Base-by-base conservation (phyloP, 2,888 invertebrate genomes). In the Spisula solida region DNA sequence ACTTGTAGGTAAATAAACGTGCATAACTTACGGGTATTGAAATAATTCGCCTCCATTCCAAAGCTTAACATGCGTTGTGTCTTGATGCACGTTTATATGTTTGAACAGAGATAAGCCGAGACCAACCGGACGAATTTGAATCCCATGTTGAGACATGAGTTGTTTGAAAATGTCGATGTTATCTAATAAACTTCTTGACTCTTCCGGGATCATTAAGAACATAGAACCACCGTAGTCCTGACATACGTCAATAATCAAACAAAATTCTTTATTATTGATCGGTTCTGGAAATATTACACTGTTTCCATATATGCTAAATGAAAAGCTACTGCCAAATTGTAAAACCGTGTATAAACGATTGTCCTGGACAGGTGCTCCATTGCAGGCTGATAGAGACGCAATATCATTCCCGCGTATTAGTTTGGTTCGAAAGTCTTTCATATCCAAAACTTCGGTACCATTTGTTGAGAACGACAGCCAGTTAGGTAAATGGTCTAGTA, bases 231-330 rank as follows among this genome's bases (percentile, higher is more conserved):
- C 89, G 18, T 84, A 84, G 55, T 84, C 82, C 29, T 89, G 85
- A 48, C 91, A 91, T 16, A 89, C 83, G 34, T 91, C 91, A n/a
- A 91, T 55, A 5, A 89, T 86, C 0, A 91, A 25, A 82, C 91
- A 91, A 81, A 89, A 91, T 47, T 82, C 83, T 25, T 87, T 75
- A 29, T 80, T 60, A 6, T 34, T 70, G n/a, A 88, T 5, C 8
- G 82, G 81, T 18, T 79, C 84, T 14, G 89, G 89, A 25, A 91
- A 31, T 0, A 16, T 20, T n/a, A 89, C 41, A 12, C 70, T 12
- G 20, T 88, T 83, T 12, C 83, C 88, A 80, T 91, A 91, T n/a
- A 89, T 25, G 48, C 56, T 56, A 4, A 91, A 8, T 8, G 85
- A 75, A 34, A 91, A 91, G 18, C 55, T 82, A 25, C 75, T 86